phyloP scores from a whole-genome alignment of 2,888 invertebrate species.

The Nemoura dubitans region DNA sequence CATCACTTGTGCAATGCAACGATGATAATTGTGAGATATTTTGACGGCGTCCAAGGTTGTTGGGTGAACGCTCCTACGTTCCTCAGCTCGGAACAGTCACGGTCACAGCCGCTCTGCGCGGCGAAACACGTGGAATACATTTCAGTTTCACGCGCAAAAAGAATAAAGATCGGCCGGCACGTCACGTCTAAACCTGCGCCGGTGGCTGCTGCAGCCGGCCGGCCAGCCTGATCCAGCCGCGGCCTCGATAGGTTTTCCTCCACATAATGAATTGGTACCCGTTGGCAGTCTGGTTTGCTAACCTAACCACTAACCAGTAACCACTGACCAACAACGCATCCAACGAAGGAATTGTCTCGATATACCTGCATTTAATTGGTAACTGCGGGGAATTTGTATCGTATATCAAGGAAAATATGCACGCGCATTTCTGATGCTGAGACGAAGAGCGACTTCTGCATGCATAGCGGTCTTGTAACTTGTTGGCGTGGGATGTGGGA shows the following conservation, averaged over 20 bases:
- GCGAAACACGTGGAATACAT: not conserved
- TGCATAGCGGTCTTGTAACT: not conserved
- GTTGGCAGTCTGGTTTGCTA: not conserved
- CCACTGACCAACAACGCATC: not conserved
- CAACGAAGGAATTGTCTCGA: not conserved
- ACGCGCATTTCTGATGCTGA: not conserved
- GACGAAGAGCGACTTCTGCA: not conserved
- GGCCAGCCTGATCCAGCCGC: not conserved
- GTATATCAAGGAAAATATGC: not conserved
- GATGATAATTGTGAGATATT: conserved; percentile 7
- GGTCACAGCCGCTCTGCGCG: not conserved
- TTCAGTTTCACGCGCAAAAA: conserved; percentile 1
- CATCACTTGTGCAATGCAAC: not conserved
- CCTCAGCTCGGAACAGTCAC: not conserved
- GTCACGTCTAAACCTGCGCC: not conserved
- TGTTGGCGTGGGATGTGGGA: not conserved
- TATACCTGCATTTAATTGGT: conserved; percentile 12
- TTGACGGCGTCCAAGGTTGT: not conserved
- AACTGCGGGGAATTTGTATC: not conserved
- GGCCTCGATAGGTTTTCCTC: not conserved
- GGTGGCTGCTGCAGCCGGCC: not conserved
- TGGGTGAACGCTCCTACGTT: not conserved
- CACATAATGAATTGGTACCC: not conserved
- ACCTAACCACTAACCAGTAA: not conserved
- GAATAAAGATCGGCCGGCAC: not conserved